Base-by-base conservation (phyloP, 2,888 invertebrate species). In the Ophion ventricosus region DNA sequence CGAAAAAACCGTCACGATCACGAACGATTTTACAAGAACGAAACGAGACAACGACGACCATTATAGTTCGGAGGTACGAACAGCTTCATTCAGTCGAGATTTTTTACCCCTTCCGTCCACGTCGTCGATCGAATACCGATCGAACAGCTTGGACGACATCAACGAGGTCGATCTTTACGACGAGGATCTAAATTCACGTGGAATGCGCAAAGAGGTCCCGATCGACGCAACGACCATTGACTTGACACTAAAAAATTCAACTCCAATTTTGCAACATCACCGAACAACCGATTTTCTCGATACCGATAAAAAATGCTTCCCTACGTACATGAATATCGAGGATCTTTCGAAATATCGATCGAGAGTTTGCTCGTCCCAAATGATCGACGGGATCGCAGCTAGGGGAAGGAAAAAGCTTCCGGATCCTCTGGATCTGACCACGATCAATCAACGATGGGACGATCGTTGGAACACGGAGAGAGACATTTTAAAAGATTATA, bases 351-450 rank as follows among this genome's bases (percentile, higher is more conserved):
- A 81, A 25, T 54, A 35, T 0, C 81, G 80, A 1, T 83, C 86
- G 5, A 85, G 75, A 78, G 78, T 14, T 54, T 79, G 10, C 14
- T 72, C 14, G 4, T 59, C 20, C 67, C 84, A 11, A 77, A 82
- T n/a, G 20, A 49, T 64, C 17, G 59, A 4, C 49, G 72, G 14
- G 64, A 79, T 35, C 35, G n/a, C 59, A 80, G 64, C 23, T 49
- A 17, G 54, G 26, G 17, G 10, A 63, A n/a, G 64, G 54, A 75
- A 59, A 49, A 57, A 63, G 61, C 74, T 90, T 17, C 89, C 91
- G 0, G 83, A 90, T 0, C 88, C 91, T 0, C 59, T 91, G 40
- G 90, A 91, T 49, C 59, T 91, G 1, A 87, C 88, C 3, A 83
- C 26, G 57, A 86, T 89, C 66, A 88, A 88, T 59, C 85, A 88